Evolutionary conservation across 2,888 invertebrate genomes (phyloP), one percentile per base, ranked within the genome.

Genomic region (Dorcus hopei): DNA sequence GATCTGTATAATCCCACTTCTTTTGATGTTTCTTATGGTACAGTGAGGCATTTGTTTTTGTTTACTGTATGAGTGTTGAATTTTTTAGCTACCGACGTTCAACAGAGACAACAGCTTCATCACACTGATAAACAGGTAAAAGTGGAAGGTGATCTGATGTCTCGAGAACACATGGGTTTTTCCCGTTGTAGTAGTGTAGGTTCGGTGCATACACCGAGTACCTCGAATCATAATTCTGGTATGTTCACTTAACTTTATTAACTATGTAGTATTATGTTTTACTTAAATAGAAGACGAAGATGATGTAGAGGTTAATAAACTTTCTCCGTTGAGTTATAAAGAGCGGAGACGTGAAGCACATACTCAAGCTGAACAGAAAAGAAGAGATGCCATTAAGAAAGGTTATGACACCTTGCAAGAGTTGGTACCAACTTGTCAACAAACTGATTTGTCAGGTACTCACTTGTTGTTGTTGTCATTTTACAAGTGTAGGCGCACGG

Each of bases 321-420:
- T 77, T 64, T 83, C 85, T 1, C 82, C 91, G 2, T 79, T 93
- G 58, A 94, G 91, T 73, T 97, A 96, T 77, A 97, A 95, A 76
- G 96, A 97, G 73, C 83, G 97, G 40, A 84, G 97, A 54, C 83
- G 97, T 62, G 96, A 97, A 77, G 97, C 97, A 4, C 97, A 97
- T 75, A 97, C 97, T 0, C 87, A 96, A 81, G 97, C 97, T 2
- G 97, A 97, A 78, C 97, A 97, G 77, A 97, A 97, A 75, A 83
- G 97, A 64, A 84, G 97, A 71, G 97, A 97, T 84, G 96, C 97
- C 2, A 97, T 97, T 62, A 97, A 97, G 79, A 95, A 94, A 77
- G 97, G 97, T 0, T 97, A 97, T 77, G 96, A 97, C 77, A 91
- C 92, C 2, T 81, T 97, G 14, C 96, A 96, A 79, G 91, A 91